These are phyloP conservation scores for Phortica magna DNA, from an alignment of 2,888 invertebrate genomes.

Conservation along the genomic window DNA sequence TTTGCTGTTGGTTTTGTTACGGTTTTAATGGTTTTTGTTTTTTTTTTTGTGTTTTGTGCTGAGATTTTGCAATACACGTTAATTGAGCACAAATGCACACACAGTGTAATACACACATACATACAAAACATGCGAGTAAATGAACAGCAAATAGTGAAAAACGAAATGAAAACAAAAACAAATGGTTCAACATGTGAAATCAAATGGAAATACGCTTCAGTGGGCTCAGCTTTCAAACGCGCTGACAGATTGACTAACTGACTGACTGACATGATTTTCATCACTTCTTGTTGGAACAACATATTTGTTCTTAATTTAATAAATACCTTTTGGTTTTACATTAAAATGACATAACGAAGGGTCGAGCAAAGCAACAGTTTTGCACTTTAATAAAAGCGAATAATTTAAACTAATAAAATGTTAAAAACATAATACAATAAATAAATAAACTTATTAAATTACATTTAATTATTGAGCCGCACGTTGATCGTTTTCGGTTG, in stretches of 20 bases:
- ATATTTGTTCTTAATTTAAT: background rate
- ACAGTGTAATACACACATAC: background rate
- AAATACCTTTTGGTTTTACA: background rate
- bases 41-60: conserved; percentile 23
- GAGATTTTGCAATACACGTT: conserved; percentile 49
- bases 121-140: background rate
- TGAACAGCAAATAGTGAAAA: background rate
- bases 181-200: conserved; percentile 12
- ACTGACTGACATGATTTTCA: background rate
- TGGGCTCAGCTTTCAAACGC: background rate
- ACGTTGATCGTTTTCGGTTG: background rate
- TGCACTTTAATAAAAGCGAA: no score
- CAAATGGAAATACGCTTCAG: conserved; percentile 24
- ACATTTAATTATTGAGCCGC: background rate
- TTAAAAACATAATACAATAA: background rate
- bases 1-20: conserved; percentile 37
- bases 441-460: background rate
- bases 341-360: no score
- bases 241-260: background rate
- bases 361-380: no score
- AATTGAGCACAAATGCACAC: conserved; percentile 49
- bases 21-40: conserved; percentile 31
- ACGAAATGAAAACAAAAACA: conserved; percentile 3
- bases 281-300: background rate
- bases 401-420: no score